phyloP scores from a whole-genome alignment of 1,140 invertebrate genomes.

The Sitobion miscanthi region DNA sequence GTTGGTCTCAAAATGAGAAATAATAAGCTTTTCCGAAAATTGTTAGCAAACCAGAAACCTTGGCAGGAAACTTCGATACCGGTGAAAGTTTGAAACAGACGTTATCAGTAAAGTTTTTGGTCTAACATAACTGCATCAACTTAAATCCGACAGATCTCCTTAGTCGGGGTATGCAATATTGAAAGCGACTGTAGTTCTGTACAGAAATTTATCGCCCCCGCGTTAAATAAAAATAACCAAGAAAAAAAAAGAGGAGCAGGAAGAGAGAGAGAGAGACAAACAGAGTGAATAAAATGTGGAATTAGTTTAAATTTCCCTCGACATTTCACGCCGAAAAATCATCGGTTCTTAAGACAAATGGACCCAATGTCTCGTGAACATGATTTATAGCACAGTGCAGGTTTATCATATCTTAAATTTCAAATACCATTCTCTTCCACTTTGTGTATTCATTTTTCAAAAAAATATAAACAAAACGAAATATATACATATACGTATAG shows the following conservation, averaged over 20 bases:
- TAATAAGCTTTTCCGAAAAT: conserved; percentile 51
- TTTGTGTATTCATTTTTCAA: conserved; percentile 45
- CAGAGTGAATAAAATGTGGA: neutral
- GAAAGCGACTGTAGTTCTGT: conserved; percentile 14
- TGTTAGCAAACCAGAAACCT: conserved; percentile 30
- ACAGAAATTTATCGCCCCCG: conserved; percentile 4
- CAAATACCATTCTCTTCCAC: neutral
- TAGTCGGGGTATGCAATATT: conserved; percentile 16
- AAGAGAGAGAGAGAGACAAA: neutral
- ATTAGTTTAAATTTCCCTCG: conserved; percentile 50
- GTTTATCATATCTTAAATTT: conserved; percentile 26
- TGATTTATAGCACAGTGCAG: conserved; percentile 7
- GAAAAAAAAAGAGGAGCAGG: neutral
- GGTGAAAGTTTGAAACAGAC: conserved; percentile 19
- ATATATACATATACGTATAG: neutral
- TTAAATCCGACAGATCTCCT: conserved; percentile 34
- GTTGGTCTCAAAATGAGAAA: conserved; percentile 20
- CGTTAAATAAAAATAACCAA: conserved; percentile 25
- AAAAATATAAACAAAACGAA: neutral
- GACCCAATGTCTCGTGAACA: conserved; percentile 27
- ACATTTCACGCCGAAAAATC: conserved; percentile 37
- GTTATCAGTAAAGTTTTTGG: conserved; percentile 52
- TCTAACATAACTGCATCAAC: conserved; percentile 27
- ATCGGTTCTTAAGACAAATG: conserved; percentile 51
- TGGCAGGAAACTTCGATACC: conserved; percentile 34